phyloP scores from a whole-genome alignment of 2,888 invertebrate genomes.

The Nymphalis urticae region DNA sequence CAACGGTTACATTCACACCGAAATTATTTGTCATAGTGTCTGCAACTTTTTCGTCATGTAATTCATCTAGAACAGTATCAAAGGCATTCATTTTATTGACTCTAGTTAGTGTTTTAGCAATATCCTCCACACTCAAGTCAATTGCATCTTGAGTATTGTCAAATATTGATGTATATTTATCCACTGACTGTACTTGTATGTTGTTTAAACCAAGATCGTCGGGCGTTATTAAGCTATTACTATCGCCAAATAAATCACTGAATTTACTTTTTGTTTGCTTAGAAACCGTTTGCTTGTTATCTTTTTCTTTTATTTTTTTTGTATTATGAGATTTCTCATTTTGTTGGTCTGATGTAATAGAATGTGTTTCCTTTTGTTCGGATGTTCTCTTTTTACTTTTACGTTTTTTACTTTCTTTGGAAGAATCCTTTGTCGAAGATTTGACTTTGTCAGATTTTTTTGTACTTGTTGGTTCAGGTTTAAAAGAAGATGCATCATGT shows the following conservation, averaged over 20 bases:
- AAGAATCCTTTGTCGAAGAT: constrained; percentile 17
- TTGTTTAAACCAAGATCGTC: constrained; percentile 65
- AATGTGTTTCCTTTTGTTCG: constrained; percentile 41
- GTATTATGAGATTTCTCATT: constrained; percentile 34
- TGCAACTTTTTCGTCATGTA: constrained; percentile 15
- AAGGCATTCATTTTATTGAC: constrained; percentile 28
- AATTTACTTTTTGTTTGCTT: constrained; percentile 52
- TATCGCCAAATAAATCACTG: constrained; percentile 69
- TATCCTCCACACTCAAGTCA: constrained; percentile 46
- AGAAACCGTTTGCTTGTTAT: constrained; percentile 23
- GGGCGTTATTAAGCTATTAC: constrained; percentile 69
- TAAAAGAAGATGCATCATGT: background rate
- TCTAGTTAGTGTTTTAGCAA: constrained; percentile 22
- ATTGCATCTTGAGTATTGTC: constrained; percentile 67
- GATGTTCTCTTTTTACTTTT: constrained; percentile 47
- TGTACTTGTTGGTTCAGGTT: background rate
- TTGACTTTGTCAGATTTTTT: constrained; percentile 17
- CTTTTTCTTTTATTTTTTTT: constrained; percentile 40
- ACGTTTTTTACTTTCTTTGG: constrained; percentile 44
- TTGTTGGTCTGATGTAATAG: constrained; percentile 39
- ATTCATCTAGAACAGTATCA: constrained; percentile 27
- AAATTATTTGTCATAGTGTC: background rate
- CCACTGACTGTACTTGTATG: constrained; percentile 33
- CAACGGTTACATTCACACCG: constrained; percentile 4
- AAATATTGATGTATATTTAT: constrained; percentile 53